Evolutionary conservation across 2,113 vertebrate genomes (phyloP).

Genomic region (Macquaria ambigua): DNA sequence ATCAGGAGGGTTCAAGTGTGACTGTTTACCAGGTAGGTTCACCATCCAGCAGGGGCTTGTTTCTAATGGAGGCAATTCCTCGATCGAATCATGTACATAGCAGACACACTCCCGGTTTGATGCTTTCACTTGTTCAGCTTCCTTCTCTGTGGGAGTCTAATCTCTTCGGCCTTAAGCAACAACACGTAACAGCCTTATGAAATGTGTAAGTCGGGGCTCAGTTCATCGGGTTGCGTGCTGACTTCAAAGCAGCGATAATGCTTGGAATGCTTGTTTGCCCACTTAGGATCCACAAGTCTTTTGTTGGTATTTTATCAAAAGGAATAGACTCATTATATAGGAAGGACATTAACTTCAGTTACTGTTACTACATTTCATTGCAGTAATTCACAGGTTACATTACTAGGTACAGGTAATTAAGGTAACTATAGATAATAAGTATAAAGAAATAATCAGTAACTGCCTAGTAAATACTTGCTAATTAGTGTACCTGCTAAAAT

Average conservation of each 20-base stretch:
- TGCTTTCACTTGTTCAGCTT: constrained; percentile 59
- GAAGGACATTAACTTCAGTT: background rate
- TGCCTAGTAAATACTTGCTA: background rate
- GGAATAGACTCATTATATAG: background rate
- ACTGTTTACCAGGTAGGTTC: constrained; percentile 80
- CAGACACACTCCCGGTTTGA: constrained; percentile 41
- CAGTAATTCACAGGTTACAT: background rate
- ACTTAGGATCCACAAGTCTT: background rate
- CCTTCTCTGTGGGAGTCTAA: constrained; percentile 65
- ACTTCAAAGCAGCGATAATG: constrained; percentile 57
- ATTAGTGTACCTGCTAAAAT: background rate
- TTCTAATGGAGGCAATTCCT: constrained; percentile 38
- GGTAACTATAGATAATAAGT: background rate
- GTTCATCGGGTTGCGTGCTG: constrained; percentile 51
- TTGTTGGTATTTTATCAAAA: background rate
- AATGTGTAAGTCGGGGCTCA: constrained; percentile 49
- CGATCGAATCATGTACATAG: constrained; percentile 40
- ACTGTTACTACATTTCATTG: background rate
- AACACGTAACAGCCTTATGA: constrained; percentile 61
- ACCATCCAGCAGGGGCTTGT: constrained; percentile 38
- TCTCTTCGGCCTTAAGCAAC: constrained; percentile 69
- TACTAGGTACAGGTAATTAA: background rate
- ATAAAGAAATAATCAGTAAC: background rate
- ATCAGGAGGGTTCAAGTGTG: constrained; percentile 78
- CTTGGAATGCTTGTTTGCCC: constrained; percentile 11